Evolutionary conservation across 2,113 vertebrate species (phyloP).

Genomic region (Mormoops blainvillei): DNA sequence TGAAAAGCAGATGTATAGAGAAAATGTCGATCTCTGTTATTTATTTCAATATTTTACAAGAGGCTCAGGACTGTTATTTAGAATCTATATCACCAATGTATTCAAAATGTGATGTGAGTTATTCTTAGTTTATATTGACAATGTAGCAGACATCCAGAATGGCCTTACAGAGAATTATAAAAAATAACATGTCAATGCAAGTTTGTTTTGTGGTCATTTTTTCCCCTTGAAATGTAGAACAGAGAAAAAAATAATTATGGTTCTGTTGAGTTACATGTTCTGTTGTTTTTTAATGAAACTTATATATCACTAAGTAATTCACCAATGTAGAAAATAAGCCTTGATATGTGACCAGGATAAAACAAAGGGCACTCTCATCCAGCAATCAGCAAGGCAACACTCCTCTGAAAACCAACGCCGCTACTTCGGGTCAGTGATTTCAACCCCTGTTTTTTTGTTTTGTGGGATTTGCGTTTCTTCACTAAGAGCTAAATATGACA

Average conservation of each 20-base stretch:
- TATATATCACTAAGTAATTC: background rate
- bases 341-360: background rate
- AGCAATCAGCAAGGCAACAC: background rate
- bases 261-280: background rate
- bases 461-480: background rate
- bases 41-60: background rate
- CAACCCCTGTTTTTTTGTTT: background rate
- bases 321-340: background rate
- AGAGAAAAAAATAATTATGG: background rate
- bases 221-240: background rate
- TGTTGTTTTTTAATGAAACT: background rate
- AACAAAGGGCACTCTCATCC: background rate
- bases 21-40: background rate
- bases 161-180: background rate
- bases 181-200: background rate
- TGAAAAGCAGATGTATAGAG: background rate
- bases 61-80: background rate
- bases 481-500: background rate
- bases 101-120: background rate
- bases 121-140: background rate
- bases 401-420: background rate
- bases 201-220: background rate
- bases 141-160: background rate
- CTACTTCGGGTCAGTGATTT: background rate
- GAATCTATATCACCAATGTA: background rate